Evolutionary conservation across 37 sponge, comb jelly and placozoan species (phyloP), one percentile per base, ranked within the genome.

Genomic region (Aplysina aerophoba): DNA sequence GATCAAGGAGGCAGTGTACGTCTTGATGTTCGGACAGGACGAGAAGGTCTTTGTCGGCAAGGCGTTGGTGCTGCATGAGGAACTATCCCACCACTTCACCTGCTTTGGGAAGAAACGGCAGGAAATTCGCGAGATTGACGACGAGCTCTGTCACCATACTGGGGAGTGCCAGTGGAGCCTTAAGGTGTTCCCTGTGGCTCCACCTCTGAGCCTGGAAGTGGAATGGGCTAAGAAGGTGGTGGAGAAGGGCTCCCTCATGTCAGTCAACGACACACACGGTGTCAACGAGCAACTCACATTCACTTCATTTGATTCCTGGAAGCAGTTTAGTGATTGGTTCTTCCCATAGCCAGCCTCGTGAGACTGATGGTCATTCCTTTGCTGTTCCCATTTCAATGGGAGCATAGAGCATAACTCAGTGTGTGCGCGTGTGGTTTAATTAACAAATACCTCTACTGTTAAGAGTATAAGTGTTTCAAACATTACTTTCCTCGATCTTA

Each of bases 111-210:
- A 90, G 69, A 80, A 34, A 33, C 79, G 88, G 31, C 81, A 72
- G 17, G 85, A 84, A 62, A 90, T 93, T 37, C 40, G 83, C 4
- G 90, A 85, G 34, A 90, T 93, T 40, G 94, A 93, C 37, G 94
- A 93, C 56, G 94, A 93, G 63, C 87, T 93, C 8, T 93, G 94
- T 55, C 94, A 93, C 54, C 94, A 93, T 64, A 88, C 94, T 31
- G 73, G 66, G 1, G 33, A 58, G 3, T 62, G 87, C 35, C 85
- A 84, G 22, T 93, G 94, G 94, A 66, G 82, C 15, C 64, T 92
- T 11, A 81, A 59, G 11, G 82, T 88, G 24, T 88, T 85, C 79
- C 82, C 82, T 15, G 40, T 85, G 27, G 60, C 67, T 37, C 65
- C 50, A 0, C 73, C 72, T n/a, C 22, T 82, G 54, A 83, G 79